Evolutionary conservation across 2,113 vertebrate genomes (phyloP), one percentile per base, ranked within the genome.

Genomic region (Menidia beryllina): DNA sequence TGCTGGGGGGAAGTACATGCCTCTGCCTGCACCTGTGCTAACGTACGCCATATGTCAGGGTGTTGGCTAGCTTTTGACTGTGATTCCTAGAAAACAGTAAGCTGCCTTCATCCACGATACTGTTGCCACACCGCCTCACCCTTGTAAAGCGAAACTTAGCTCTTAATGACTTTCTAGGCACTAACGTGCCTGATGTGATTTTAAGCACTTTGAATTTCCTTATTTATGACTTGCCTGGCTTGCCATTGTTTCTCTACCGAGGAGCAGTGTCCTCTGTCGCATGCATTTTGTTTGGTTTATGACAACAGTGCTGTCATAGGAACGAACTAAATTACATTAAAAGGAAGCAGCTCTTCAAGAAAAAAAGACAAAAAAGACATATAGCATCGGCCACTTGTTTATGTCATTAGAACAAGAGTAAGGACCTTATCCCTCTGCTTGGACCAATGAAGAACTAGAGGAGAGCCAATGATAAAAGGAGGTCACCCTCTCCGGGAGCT

Each of bases 21-120:
- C 83, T 79, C 83, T 69, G 78, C 86, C 71, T 88, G 85, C 84
- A 89, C 87, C 75, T 89, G 79, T 25, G 7, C 49, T 36, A 62
- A 81, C 73, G 71, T 48, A 48, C 57, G 63, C 50, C 55, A 77
- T 65, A 66, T 66, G 60, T 60, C 21, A 69, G 24, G 5, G 15
- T 56, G 39, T 25, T 56, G 55, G 39, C 57, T 67, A 39, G 64
- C 38, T 82, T 70, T 39, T 47, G 75, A 69, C n/a, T 26, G 19
- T 27, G 21, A 34, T 51, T 69, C 26, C 67, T 6, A 50, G 24
- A 69, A 66, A 67, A 45, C 39, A 21, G 23, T 38, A 47, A 67
- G 48, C 54, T 59, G 36, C 55, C 23, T 43, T 56, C 54, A 50
- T 67, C 69, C 48, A 52, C 39, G 8, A 56, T 21, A 14, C 56